Conservation (phyloP, 2,888 invertebrate genomes). For the Drosophila nigricruria region DNA sequence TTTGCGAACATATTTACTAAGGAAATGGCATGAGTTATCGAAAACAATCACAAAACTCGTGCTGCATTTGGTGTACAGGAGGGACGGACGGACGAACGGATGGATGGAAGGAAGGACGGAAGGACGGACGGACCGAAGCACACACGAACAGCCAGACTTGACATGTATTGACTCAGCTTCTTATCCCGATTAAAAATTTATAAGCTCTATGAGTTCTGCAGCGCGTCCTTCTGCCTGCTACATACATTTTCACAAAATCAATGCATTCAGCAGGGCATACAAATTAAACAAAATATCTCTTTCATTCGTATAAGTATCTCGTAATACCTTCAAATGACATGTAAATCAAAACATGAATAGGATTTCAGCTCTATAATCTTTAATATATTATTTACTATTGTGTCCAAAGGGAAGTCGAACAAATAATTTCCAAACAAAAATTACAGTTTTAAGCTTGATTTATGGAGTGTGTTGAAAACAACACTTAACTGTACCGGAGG, state of each 20-base stretch:
- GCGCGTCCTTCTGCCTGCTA: background rate
- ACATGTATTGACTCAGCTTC: background rate
- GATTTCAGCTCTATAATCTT: background rate
- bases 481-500: background rate
- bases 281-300: background rate
- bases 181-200: background rate
- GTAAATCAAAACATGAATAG: background rate
- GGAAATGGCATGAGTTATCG: too few relatives aligned
- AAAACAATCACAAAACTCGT: too few relatives aligned
- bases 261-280: background rate
- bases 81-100: background rate
- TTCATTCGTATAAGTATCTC: background rate
- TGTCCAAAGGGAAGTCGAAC: background rate
- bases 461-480: background rate
- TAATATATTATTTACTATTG: background rate
- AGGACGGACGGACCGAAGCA: background rate
- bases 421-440: background rate
- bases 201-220: background rate
- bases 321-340: background rate
- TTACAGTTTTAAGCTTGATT: constrained; percentile 6
- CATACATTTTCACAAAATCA: background rate
- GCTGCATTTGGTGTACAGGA: too few relatives aligned
- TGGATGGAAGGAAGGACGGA: background rate
- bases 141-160: background rate
- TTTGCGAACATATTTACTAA: too few relatives aligned